Evolutionary conservation across 2,888 invertebrate genomes (phyloP), one percentile per base, ranked within the genome.

Genomic region (Melieria omissa): DNA sequence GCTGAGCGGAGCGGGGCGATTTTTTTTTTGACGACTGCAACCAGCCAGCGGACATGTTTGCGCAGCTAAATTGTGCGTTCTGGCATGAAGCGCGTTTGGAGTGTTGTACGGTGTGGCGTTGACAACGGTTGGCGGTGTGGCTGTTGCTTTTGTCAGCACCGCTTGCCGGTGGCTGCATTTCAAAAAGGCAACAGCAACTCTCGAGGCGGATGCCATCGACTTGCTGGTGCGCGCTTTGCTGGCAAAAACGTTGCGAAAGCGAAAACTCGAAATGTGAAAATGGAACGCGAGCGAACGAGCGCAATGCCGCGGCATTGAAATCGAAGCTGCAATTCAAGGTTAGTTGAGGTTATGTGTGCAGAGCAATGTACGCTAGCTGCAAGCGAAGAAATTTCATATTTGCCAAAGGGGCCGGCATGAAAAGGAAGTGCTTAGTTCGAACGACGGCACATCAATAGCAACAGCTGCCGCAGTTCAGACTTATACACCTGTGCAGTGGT

Each of bases 71-170:
- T 71, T 71, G 71, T 54, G 61, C 65, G 57, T 69, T 73, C 65
- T 73, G 47, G 65, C 70, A 45, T 70, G 52, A 73, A 73, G 69
- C 70, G 65, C 65, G 70, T 69, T 52, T 60, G 65, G 55, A 29
- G 29, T 29, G 29, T 29, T 29, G 29, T 29, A 3, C 29, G 3
- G 29, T 29, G 29, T 29, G 29, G 29, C 29, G 29, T 29, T 29
- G 29, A 3, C 29, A 29, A 29, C 29, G 29, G 29, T 29, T 29
- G 29, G 2, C 29, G 29, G 29, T 29, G 29, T 29, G 29, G 29
- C 29, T 29, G 29, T 64, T 65, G 49, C 42, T 65, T 70, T 65
- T 54, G 60, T 71, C 14, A 45, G 61, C 64, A 61, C 29, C 57
- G 66, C 54, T 65, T 70, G 62, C 52, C 69, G 29, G 60, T 47